Evolutionary conservation across 2,888 invertebrate genomes (phyloP), one percentile per base, ranked within the genome.

Genomic region (Mythimna ferrago): DNA sequence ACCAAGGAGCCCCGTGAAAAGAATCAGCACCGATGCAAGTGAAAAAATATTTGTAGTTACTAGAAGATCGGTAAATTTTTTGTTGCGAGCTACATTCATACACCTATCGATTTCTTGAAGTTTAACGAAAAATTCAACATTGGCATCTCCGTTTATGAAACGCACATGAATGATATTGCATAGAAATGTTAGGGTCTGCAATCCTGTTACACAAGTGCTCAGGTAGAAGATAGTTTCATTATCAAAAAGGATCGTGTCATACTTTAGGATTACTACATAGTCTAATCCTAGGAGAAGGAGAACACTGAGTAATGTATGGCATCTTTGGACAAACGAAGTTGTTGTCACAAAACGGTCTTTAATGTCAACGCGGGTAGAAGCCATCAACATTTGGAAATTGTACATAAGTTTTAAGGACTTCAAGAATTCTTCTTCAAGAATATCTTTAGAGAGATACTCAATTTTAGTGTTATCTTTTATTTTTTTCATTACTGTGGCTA

Each of bases 21-120:
- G 60, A 2, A 71, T 10, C 10, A 89, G 3, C 6, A 89, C 54
- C 26, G 76, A 21, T 0, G 69, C n/a, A 19, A 91, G 56, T 2
- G 88, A 84, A 6, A 72, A 7, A 16, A 76, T 57, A 73, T 90
- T 90, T 9, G 78, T 76, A 35, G 74, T 78, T 66, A 83, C 84
- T 57, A 90, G 63, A 2, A 89, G 71, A 4, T 51, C 19, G 64
- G 90, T 88, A 3, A 93, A 78, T 11, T 35, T 67, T 70, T 87
- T 86, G 57, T 87, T 91, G 7, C 87, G 84, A 21, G 92, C 84
- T 32, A 93, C 80, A 41, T 88, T 89, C 90, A 94, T 90, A 1
- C 89, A 71, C 26, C 92, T 88, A 66, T 94, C 93, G 5, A 94
- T 88, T 78, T 91, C 86, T 83, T 95, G 94, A 69, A 94, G 83